Conservation (phyloP, 2,113 vertebrate genomes). For the Sitta europaea region DNA sequence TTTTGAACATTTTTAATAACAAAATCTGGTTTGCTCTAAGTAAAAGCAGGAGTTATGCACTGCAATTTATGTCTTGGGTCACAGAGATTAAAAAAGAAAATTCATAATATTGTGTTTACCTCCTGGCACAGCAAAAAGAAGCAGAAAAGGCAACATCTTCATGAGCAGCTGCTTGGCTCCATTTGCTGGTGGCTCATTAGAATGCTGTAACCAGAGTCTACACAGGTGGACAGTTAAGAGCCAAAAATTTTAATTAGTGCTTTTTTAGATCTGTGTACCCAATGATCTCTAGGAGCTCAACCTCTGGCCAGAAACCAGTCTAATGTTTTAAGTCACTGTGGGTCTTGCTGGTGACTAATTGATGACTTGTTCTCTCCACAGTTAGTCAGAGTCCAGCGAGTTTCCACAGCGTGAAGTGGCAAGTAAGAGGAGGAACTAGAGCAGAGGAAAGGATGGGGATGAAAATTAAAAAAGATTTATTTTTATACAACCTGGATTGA, state of each 20-base stretch:
- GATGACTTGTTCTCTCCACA: conserved; percentile 2
- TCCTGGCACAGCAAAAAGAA: neutral
- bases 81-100: neutral
- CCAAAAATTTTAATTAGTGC: neutral
- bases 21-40: neutral
- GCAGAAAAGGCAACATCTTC: neutral
- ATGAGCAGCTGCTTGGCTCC: neutral
- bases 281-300: neutral
- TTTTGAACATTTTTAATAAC: neutral
- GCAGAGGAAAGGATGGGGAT: neutral
- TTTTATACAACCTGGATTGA: neutral
- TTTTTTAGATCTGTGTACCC: neutral
- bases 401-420: neutral
- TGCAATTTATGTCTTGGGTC: neutral
- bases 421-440: neutral
- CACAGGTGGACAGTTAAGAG: neutral
- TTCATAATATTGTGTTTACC: neutral
- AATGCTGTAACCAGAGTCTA: neutral
- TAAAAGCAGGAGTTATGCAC: neutral
- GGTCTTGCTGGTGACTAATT: conserved; percentile 30
- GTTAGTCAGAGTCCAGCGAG: neutral
- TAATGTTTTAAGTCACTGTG: neutral
- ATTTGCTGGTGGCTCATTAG: neutral
- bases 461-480: neutral
- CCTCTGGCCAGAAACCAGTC: neutral